Base-by-base conservation (phyloP, 2,797 vertebrate genomes). In the Chromobotia macracanthus region DNA sequence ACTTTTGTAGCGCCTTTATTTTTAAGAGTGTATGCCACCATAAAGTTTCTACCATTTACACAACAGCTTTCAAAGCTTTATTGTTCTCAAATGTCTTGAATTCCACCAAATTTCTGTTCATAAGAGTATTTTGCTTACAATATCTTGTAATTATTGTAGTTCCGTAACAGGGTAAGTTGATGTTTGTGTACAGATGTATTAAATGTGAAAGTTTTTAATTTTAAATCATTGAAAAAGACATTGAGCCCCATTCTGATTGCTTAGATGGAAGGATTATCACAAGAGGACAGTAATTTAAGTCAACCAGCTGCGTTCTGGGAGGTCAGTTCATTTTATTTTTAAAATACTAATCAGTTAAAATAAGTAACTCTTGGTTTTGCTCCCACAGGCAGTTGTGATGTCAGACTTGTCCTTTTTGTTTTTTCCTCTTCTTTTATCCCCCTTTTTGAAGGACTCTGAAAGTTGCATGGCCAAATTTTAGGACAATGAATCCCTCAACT, bases 211-310 rank as follows among this genome's bases (percentile, higher is more conserved):
- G 93, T 94, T 92, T 94, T 88, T 93, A 92, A 91, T 94, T 96
- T 61, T 95, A 95, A 96, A 96, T 97, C 95, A 96, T 96, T 97
- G 95, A 95, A 89, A 93, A 96, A 97, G 96, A 97, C 95, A 97
- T 98, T 98, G 96, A 98, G 97, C 96, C 96, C 93, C 95, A 94
- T 98, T 98, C 96, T 97, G 97, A 99, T 98, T 98, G 96, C 96
- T 96, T 98, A 98, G 97, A 98, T 98, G 96, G 97, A 99, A 96
- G 95, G 96, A 96, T 96, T 98, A 93, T 93, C 93, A 96, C 96
- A 96, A 98, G 97, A 98, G 96, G 97, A 96, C 96, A 96, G 95
- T 99, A 97, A 96, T 97, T 96, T 98, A 98, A 97, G 95, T 96
- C 96, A 96, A 96, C 96, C 96, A 95, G 97, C 97, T 96, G 96